Conservation (phyloP, 92 coral and sea anemone species). For the Porites cylindrica region DNA sequence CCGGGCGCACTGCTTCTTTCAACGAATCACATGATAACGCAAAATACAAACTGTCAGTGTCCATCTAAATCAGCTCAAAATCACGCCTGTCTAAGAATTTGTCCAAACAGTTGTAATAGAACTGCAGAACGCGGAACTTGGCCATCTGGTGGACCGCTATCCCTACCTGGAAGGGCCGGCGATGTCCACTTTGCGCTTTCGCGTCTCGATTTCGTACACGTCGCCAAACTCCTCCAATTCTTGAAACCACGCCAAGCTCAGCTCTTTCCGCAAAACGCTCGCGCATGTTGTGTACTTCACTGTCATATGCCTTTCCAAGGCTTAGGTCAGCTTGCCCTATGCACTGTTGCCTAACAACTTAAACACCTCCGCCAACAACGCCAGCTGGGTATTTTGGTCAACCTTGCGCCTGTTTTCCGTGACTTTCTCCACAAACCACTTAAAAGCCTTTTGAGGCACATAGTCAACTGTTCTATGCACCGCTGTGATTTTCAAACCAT, state of each 20-base stretch:
- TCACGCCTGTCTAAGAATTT: too few species aligned
- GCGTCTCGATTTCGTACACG: conserved; percentile 34
- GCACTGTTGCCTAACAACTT: conserved; percentile 23
- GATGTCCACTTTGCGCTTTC: conserved; percentile 36
- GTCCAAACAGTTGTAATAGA: background rate
- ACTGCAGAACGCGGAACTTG: conserved; percentile 40
- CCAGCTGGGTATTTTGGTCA: background rate
- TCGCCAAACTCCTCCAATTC: conserved; percentile 21
- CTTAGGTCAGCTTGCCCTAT: conserved; percentile 40
- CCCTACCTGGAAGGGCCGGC: conserved; percentile 52
- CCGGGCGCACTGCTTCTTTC: conserved; percentile 4
- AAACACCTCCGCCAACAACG: background rate
- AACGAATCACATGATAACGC: background rate
- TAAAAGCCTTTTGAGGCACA: too few species aligned
- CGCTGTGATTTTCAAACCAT: too few species aligned
- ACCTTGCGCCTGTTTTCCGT: too few species aligned
- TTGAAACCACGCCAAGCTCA: conserved; percentile 22
- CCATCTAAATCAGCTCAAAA: conserved; percentile 59
- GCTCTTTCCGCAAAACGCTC: background rate
- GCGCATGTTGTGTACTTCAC: background rate
- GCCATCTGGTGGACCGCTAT: conserved; percentile 60
- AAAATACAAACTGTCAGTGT: conserved; percentile 27
- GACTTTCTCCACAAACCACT: too few species aligned
- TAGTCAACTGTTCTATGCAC: too few species aligned
- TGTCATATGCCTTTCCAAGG: conserved; percentile 20